Conservation (phyloP, 2,797 vertebrate genomes). For the Melanogrammus aeglefinus region DNA sequence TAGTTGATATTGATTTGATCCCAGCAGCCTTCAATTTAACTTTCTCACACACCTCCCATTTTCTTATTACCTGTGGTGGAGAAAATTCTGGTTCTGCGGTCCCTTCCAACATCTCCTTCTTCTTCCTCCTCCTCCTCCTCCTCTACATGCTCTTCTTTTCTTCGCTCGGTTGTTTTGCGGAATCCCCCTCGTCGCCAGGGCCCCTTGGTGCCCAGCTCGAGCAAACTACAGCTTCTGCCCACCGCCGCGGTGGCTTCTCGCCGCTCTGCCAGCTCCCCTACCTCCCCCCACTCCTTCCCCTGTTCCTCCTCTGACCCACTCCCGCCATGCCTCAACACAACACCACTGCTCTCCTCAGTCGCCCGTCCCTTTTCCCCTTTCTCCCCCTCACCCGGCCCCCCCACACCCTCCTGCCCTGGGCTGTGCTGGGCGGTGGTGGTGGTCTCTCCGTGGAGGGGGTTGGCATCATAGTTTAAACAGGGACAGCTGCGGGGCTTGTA, state of each 20-base stretch:
- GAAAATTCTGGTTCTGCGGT: conserved; percentile 76
- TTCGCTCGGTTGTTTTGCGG: conserved; percentile 64
- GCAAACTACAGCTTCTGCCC: conserved; percentile 60
- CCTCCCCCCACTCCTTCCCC: conserved; percentile 9
- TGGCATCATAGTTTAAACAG: conserved; percentile 48
- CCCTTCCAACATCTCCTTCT: conserved; percentile 65
- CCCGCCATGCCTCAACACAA: conserved; percentile 10
- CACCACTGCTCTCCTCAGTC: neutral
- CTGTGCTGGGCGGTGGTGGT: neutral
- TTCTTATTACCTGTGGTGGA: conserved; percentile 66
- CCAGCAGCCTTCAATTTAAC: conserved; percentile 3
- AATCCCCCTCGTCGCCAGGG: conserved; percentile 59
- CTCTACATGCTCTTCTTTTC: conserved; percentile 43
- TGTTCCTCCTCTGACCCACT: conserved; percentile 7
- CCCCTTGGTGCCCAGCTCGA: conserved; percentile 58
- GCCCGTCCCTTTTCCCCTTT: conserved; percentile 22
- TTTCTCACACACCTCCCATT: conserved; percentile 8
- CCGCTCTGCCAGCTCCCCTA: conserved; percentile 14
- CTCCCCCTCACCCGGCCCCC: conserved; percentile 31
- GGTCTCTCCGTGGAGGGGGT: neutral
- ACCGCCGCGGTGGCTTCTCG: conserved; percentile 17
- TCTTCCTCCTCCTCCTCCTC: conserved; percentile 52
- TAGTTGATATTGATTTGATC: conserved; percentile 13
- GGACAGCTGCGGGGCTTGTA: conserved; percentile 73
- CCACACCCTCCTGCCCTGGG: conserved; percentile 4